phyloP scores from a whole-genome alignment of 37 sponge, comb jelly and placozoan species.

The Chondrilla cf. caribensis region DNA sequence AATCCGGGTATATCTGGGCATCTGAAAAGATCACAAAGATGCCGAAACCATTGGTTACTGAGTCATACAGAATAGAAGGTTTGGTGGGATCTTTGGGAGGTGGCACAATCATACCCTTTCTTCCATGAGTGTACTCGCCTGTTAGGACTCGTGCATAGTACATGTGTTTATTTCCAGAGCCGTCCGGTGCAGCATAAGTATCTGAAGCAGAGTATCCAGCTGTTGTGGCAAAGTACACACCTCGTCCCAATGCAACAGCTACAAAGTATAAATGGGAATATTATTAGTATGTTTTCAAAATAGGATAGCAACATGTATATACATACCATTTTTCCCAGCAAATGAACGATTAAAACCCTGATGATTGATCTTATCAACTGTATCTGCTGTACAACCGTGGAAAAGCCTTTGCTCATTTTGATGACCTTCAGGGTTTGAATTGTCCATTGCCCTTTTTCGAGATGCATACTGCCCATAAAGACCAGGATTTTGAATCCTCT shows the following conservation, averaged over 20 bases:
- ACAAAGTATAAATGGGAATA: background rate
- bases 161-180: slow-evolving; percentile 39
- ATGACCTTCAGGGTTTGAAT: slow-evolving; percentile 40
- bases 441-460: slow-evolving; percentile 53
- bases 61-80: slow-evolving; percentile 44
- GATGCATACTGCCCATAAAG: slow-evolving; percentile 45
- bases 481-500: slow-evolving; percentile 60
- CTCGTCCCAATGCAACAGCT: slow-evolving; percentile 56
- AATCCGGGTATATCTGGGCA: slow-evolving; percentile 69
- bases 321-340: slow-evolving; percentile 39
- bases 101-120: slow-evolving; percentile 23
- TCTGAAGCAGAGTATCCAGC: slow-evolving; percentile 41
- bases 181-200: slow-evolving; percentile 41
- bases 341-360: slow-evolving; percentile 29
- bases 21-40: slow-evolving; percentile 65
- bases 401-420: slow-evolving; percentile 49
- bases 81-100: slow-evolving; percentile 37
- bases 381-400: slow-evolving; percentile 48
- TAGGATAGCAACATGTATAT: too few relatives aligned
- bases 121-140: slow-evolving; percentile 51
- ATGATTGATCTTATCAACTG: slow-evolving; percentile 16
- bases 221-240: slow-evolving; percentile 60
- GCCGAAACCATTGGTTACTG: slow-evolving; percentile 41
- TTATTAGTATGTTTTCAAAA: too few relatives aligned
- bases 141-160: slow-evolving; percentile 39